Base-by-base conservation (phyloP, 2,888 invertebrate species). In the Nowickia ferox region DNA sequence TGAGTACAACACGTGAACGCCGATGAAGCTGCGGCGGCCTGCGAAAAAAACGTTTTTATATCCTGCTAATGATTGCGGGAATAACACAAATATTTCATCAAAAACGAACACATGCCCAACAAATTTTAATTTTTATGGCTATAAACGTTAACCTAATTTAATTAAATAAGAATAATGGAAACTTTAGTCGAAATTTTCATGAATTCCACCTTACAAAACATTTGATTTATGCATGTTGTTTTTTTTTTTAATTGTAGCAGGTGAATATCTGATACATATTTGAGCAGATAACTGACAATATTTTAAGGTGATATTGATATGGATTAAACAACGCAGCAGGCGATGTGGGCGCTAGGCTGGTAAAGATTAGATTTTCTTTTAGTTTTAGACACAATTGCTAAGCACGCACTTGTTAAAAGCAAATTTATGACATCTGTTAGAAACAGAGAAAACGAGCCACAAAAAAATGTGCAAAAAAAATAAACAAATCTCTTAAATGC, bases 371-470 rank as follows among this genome's bases (percentile, higher is more conserved):
- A 15, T 44, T 63, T 66, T 77, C n/a, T n/a, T 13, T 38, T n/a
- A 75, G 19, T 51, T 79, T 69, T 79, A 75, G 72, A 75, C 69
- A 75, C 69, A 80, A 80, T 84, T 75, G 79, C 75, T 69, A 44
- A 61, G 63, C 72, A 84, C 46, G 72, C 84, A 84, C 76, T 80
- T 80, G 79, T 75, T 76, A 71, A 59, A 84, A 71, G 57, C 8
- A 84, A 84, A 84, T 84, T 84, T 75, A 84, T 71, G 74, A 69
- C 79, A 79, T 65, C 65, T 79, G 59, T 40, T 19, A 77, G 48
- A 76, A 77, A 11, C 11, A 40, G 38, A 75, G 40, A 61, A 30
- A 30, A 76, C 38, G 66, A 65, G 19, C 53, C 44, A 9, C 42
- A 22, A 9, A 22, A 11, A 15, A 65, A 46, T 19, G 17, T 53